Evolutionary conservation across 2,888 invertebrate genomes (phyloP), one percentile per base, ranked within the genome.

Genomic region (Nezara viridula): DNA sequence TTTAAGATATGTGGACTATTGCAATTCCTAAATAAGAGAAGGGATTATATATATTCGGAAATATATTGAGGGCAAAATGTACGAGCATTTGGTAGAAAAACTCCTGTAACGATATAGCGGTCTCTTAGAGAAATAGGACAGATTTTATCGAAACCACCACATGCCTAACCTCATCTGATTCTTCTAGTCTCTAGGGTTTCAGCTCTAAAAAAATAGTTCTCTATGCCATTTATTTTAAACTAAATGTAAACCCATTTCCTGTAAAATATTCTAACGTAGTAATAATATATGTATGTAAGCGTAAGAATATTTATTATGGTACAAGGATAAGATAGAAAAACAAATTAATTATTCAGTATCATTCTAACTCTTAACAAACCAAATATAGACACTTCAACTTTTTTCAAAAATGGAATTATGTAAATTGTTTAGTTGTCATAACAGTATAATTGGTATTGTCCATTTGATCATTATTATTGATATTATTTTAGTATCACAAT

Each of bases 81-180:
- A 60, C n/a, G 60, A 12, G 27, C 60, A 60, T 60, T 60, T 10
- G 60, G 60, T 60, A 60, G 60, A 60, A 60, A 60, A 60, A 27
- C 60, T 60, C 60, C 60, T 27, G 27, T 27, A 60, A 27, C 60
- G 60, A 60, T 60, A 60, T 27, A 60, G 27, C 10, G 60, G 27
- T 60, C 60, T 7, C 60, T 60, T 73, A 73, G 66, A 73, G 32
- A 37, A 37, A 73, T 37, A 73, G 66, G 37, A 24, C 32, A 37
- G 32, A 73, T 73, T 37, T 73, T 73, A 37, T 73, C 32, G 66
- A 73, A 73, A 73, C 32, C 66, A 21, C 66, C 66, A 73, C 37
- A 32, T 21, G 5, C 32, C 66, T 19, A 37, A 27, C 19, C 37
- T 73, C 66, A 73, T 73, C 37, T 73, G 37, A 66, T 66, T 66